phyloP scores from a whole-genome alignment of 2,113 vertebrate species.

The Penelope pileata region DNA sequence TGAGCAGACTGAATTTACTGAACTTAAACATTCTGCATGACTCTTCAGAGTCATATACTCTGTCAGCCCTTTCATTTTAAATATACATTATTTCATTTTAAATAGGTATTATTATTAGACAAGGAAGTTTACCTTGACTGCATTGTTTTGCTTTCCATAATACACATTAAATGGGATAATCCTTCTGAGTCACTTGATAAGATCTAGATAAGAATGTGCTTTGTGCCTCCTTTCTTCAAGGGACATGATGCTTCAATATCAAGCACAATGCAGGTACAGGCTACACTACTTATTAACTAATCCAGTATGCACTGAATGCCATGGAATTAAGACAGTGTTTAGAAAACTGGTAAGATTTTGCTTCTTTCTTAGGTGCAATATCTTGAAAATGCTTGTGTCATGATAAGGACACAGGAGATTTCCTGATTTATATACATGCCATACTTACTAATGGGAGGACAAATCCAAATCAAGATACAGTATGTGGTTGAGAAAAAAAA shows the following conservation, averaged over 20 bases:
- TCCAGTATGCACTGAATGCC: background rate
- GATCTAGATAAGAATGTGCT: background rate
- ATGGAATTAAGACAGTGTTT: background rate
- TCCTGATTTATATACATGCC: accelerated
- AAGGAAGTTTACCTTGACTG: conserved; percentile 1
- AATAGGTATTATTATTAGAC: background rate
- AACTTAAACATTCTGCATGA: background rate
- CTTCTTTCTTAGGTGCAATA: background rate
- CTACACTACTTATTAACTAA: background rate
- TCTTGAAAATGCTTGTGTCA: background rate
- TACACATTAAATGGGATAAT: background rate
- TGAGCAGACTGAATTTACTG: background rate
- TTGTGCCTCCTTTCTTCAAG: background rate
- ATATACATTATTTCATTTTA: background rate
- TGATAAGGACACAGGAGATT: background rate
- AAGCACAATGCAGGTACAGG: background rate
- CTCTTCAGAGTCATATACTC: background rate
- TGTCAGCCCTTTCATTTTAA: background rate
- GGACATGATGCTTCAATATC: background rate
- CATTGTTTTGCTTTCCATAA: background rate
- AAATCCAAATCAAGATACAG: background rate
- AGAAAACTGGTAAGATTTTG: background rate
- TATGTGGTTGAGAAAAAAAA: background rate
- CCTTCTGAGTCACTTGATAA: background rate
- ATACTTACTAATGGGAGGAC: background rate